Conservation (phyloP, 1,140 invertebrate genomes). For the Drosophila pandora region DNA sequence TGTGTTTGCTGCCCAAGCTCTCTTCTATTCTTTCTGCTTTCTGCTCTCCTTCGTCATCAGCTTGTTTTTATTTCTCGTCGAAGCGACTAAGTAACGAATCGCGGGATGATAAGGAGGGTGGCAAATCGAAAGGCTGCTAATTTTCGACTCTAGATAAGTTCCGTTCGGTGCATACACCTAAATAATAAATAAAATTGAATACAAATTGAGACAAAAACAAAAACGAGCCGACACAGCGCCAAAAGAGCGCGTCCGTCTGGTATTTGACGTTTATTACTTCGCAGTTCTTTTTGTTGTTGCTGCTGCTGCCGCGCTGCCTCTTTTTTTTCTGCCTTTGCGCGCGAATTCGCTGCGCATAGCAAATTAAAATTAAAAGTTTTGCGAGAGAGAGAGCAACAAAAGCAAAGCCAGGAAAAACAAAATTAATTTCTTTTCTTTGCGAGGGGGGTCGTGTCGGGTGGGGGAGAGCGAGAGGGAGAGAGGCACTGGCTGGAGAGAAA, state of each 20-base stretch:
- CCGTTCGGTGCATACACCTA: conserved; percentile 42
- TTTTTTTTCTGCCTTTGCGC: conserved; percentile 58
- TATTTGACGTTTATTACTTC: conserved; percentile 77
- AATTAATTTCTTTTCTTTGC: conserved; percentile 58
- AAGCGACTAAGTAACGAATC: conserved; percentile 42
- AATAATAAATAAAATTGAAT: conserved; percentile 38
- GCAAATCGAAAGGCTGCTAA: conserved; percentile 6
- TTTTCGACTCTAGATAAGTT: conserved; percentile 13
- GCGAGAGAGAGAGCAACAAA: conserved; percentile 47
- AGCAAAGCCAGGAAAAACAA: conserved; percentile 43
- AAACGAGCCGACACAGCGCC: conserved; percentile 20
- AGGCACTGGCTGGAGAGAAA: conserved; percentile 6
- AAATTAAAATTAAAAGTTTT: conserved; percentile 74
- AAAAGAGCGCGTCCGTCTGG: conserved; percentile 59
- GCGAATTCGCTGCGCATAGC: conserved; percentile 73
- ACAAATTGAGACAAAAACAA: conserved; percentile 63
- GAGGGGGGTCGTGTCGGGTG: conserved; percentile 12
- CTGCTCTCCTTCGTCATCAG: background rate
- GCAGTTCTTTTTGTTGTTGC: conserved; percentile 45
- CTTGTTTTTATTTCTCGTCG: background rate
- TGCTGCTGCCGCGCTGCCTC: conserved; percentile 31
- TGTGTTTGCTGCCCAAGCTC: conserved; percentile 40
- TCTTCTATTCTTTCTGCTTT: background rate
- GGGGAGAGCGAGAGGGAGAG: background rate
- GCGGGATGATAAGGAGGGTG: conserved; percentile 11